Evolutionary conservation across 2,888 invertebrate genomes (phyloP), one percentile per base, ranked within the genome.

Genomic region (Liopterus haemorrhoidalis): DNA sequence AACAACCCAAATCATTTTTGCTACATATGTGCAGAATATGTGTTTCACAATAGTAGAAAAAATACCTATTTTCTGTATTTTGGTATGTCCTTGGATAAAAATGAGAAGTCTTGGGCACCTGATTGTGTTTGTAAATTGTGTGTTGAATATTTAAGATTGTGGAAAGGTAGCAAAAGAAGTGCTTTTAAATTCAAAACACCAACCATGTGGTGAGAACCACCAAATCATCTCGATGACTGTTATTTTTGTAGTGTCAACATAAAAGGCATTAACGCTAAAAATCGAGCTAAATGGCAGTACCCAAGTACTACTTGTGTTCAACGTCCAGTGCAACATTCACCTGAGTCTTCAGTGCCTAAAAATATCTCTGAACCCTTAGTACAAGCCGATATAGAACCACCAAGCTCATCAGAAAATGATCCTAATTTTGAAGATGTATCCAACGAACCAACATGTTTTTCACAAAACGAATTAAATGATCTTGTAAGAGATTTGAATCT

Each of bases 101-200:
- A 48, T 38, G 42, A 55, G 27, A 54, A 56, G 48, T 18, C 41
- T 27, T 52, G 52, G 49, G 51, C 41, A 38, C 51, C 54, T 32
- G 51, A 56, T 46, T 49, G 42, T 16, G 49, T 50, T 19, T 54
- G 51, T 36, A 49, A 49, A 39, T 39, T 19, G 37, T 52, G 40
- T 39, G 43, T 49, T 30, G 51, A 50, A 47, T 25, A 46, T 49
- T 49, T 57, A 33, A 49, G 50, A 28, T 39, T 41, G 41, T 56
- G 54, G 49, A 47, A 43, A 12, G 12, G 8, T 30, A 33, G 32
- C 16, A 41, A 19, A 16, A 32, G 41, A 14, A 33, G 35, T 9
- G 18, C 3, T n/a, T 9, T 41, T 16, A 36, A 41, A 22, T 41
- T 41, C 22, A 41, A 49, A n/a, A n/a, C n/a, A n/a, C n/a, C n/a